These are phyloP conservation scores for Ramphastos sulfuratus DNA, from an alignment of 2,113 vertebrate genomes.

Conservation along the genomic window DNA sequence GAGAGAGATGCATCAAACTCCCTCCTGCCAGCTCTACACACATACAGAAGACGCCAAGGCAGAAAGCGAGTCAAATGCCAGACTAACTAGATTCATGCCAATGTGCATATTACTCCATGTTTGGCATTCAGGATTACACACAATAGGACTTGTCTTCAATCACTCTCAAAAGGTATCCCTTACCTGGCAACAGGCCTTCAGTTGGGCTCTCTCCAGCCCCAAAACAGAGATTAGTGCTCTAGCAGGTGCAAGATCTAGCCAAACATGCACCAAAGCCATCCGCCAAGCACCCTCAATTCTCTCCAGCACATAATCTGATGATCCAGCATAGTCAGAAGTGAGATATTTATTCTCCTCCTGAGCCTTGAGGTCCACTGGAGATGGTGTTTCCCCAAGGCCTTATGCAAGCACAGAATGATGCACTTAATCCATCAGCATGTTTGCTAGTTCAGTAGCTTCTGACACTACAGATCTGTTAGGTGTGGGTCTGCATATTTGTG, in stretches of 20 bases:
- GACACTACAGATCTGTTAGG: not conserved
- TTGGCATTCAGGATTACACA: not conserved
- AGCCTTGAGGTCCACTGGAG: not conserved
- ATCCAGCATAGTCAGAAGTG: not conserved
- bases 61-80: not conserved
- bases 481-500: not conserved
- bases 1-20: not conserved
- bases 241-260: not conserved
- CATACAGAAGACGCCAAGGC: not conserved
- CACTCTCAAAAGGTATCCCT: not conserved
- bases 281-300: not conserved
- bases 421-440: not conserved
- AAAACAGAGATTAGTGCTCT: not conserved
- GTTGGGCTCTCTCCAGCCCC: not conserved
- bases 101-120: not conserved
- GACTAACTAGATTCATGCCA: not conserved
- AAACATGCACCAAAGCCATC: not conserved
- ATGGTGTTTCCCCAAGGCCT: not conserved
- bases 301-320: not conserved
- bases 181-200: not conserved
- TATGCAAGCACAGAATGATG: not conserved
- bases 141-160: not conserved
- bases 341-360: not conserved
- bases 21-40: not conserved
- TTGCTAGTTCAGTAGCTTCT: not conserved